Evolutionary conservation across 1,140 invertebrate genomes (phyloP).

Genomic region (Drosophila paulistorum): DNA sequence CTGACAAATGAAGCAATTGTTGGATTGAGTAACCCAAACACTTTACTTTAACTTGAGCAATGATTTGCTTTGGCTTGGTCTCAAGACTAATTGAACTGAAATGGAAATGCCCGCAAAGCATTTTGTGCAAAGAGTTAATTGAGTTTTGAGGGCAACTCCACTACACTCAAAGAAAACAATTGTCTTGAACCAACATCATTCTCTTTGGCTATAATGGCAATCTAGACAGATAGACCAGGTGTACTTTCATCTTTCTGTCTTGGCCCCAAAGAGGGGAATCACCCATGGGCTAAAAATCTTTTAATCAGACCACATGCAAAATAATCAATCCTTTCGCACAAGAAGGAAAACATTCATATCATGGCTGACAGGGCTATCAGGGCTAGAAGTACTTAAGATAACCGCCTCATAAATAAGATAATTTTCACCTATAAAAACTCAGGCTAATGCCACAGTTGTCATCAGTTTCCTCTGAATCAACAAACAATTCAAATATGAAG

Average conservation of each 20-base stretch:
- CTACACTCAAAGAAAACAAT: background rate
- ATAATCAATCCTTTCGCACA: background rate
- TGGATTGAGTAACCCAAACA: constrained; percentile 65
- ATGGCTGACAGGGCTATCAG: background rate
- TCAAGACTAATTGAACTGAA: constrained; percentile 51
- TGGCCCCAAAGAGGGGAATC: no score
- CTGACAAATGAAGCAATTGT: constrained; percentile 78
- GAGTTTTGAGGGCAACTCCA: constrained; percentile 51
- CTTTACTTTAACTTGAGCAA: constrained; percentile 44
- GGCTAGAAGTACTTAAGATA: constrained; percentile 43
- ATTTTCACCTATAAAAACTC: constrained; percentile 50
- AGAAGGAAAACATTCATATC: background rate
- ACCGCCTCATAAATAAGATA: constrained; percentile 27
- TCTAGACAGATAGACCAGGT: no score
- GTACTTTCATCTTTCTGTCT: no score
- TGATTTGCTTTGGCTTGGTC: constrained; percentile 31
- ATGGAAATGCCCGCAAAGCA: constrained; percentile 26
- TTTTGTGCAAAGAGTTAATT: constrained; percentile 25
- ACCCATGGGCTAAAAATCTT: no score
- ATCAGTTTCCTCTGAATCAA: constrained; percentile 49
- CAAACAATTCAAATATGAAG: constrained; percentile 42
- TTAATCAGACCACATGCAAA: background rate
- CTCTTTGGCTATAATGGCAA: background rate
- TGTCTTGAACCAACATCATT: background rate
- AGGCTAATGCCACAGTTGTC: background rate